Evolutionary conservation across 2,888 invertebrate genomes (phyloP), one percentile per base, ranked within the genome.

Genomic region (Morpho achilles): DNA sequence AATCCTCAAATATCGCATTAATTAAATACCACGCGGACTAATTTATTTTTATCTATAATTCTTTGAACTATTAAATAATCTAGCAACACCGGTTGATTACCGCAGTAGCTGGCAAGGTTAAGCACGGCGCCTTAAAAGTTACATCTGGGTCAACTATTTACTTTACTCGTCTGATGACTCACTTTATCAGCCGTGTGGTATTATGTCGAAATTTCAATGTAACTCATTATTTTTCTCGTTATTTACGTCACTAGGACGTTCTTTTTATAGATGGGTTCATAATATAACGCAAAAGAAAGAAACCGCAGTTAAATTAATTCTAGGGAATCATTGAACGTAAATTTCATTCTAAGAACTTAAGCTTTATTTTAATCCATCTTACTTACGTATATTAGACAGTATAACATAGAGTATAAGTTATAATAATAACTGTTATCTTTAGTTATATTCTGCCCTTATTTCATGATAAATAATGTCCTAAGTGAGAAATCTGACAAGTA

Each of bases 81-180:
- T 58, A 39, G 58, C 53, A 58, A 53, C 52, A 39, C 47, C 44
- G n/a, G 6, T 42, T 42, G 32, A 32, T 42, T 23, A n/a, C 44
- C 16, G 7, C 40, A 48, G 40, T 8, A 42, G 42, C 10, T 7
- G 42, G 45, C 62, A 62, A 62, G 62, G 62, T 51, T 50, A 57
- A 23, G 50, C 50, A 58, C 56, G 61, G 58, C 56, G 62, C 65
- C 68, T 64, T 66, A 63, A 62, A 51, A 58, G 53, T 53, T 62
- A 68, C 78, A 82, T 77, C 75, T 82, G 74, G 82, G 83, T 81
- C 82, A 80, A 69, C 72, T 79, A 76, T 79, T 81, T 77, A 76
- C 78, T 67, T 69, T 69, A 76, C 69, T 70, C 66, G 63, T 77
- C 76, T 50, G 79, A 64, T 82, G 72, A 67, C 61, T 69, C 72